These are phyloP conservation scores for Hyperoplus immaculatus DNA, from an alignment of 2,797 vertebrate genomes.

Conservation along the genomic window DNA sequence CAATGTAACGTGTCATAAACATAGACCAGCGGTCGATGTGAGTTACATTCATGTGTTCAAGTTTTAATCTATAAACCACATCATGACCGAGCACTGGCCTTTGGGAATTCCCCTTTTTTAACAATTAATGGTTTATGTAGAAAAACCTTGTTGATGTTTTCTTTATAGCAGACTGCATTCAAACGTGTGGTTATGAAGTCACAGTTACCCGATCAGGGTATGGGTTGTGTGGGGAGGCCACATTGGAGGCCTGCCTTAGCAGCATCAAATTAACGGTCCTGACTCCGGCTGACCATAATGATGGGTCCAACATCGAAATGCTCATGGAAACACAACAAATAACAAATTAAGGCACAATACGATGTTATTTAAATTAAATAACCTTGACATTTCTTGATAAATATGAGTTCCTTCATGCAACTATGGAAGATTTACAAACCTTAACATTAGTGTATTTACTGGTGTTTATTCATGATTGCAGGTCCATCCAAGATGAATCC, in stretches of 20 bases:
- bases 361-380: background rate
- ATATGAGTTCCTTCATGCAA: background rate
- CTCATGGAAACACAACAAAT: constrained; percentile 69
- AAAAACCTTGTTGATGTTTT: constrained; percentile 54
- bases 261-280: constrained; percentile 50
- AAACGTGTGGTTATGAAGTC: constrained; percentile 75
- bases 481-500: background rate
- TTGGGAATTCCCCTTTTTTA: constrained; percentile 50
- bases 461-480: background rate
- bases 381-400: background rate
- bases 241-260: constrained; percentile 34
- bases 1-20: constrained; percentile 44
- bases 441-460: background rate
- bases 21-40: constrained; percentile 31
- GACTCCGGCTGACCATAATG: constrained; percentile 62
- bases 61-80: constrained; percentile 45
- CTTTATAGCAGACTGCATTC: constrained; percentile 27
- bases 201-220: constrained; percentile 42
- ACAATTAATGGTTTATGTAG: constrained; percentile 53
- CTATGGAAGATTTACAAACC: background rate
- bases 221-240: constrained; percentile 56
- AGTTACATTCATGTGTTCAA: constrained; percentile 42
- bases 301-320: constrained; percentile 40
- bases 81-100: constrained; percentile 22
- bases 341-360: constrained; percentile 1